Evolutionary conservation across 2,113 vertebrate species (phyloP), one percentile per base, ranked within the genome.

Genomic region (Serilophus lunatus): DNA sequence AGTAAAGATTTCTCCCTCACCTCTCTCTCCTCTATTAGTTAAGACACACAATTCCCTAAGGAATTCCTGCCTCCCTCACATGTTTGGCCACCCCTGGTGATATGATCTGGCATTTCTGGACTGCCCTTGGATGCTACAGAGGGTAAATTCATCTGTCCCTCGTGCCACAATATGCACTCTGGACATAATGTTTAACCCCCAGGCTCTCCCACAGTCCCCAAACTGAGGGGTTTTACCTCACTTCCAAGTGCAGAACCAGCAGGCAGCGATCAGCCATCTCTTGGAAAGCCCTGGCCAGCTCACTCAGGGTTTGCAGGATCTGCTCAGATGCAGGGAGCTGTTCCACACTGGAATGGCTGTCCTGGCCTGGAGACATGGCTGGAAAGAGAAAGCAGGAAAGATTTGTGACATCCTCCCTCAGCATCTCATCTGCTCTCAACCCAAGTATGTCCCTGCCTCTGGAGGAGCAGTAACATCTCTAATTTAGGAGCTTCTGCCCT

Each of bases 241-340:
- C 99, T 97, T 99, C 99, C 97, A 99, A 93, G 94, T 99, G 99
- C 31, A 99, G 96, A 23, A 98, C 99, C 40, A 99, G 98, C 82
- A 99, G 97, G 97, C 99, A 99, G 94, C 99, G 98, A 86, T 99
- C 98, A 4, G 99, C 99, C 94, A 99, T 99, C 72, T 99, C 99
- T 92, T 99, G 99, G 94, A 99, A 99, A n/a, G 98, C 98, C 79
- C 96, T 98, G 91, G 99, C 98, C 79, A 99, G 98, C 94, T 99
- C 99, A 1, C 96, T 98, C 20, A 99, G 98, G 4, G 98, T 99
- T 96, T 99, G 99, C 84, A 99, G 97, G 96, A 99, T 99, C 98
- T 99, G 99, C 56, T 99, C 99, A 0, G 99, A 98, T 18, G 98
- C 98, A 3, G 98, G 98, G 2, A 98, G 98, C 4, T 98, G 98